phyloP scores from a whole-genome alignment of 2,888 invertebrate genomes.

The Rotaria magnacalcarata region DNA sequence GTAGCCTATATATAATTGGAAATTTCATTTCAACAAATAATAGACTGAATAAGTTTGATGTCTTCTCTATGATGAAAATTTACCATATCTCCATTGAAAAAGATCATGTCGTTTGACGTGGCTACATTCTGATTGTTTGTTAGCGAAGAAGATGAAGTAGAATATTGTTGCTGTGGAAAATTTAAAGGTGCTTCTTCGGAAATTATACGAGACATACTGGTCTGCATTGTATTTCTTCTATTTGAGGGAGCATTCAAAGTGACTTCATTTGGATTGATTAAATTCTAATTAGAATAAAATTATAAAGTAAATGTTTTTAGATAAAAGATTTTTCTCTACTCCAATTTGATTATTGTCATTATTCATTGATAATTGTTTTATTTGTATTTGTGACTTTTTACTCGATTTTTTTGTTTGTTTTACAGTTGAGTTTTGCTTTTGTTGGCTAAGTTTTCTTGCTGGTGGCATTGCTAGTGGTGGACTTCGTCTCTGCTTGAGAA shows the following conservation, averaged over 20 bases:
- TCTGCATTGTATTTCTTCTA: not conserved
- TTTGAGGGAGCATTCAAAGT: not conserved
- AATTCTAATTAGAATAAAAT: not conserved
- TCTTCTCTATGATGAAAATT: too few species aligned
- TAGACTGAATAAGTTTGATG: too few species aligned
- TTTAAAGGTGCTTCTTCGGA: not conserved
- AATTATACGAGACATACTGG: not conserved
- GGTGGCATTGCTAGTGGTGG: not conserved
- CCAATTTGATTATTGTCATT: not conserved
- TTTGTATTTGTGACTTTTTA: not conserved
- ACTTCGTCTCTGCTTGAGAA: constrained; percentile 15
- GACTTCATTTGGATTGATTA: not conserved
- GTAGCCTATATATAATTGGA: too few species aligned
- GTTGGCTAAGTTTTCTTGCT: not conserved
- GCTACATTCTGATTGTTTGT: not conserved
- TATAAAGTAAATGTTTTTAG: too few species aligned
- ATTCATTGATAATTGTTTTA: not conserved
- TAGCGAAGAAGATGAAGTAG: not conserved
- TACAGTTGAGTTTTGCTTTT: not conserved
- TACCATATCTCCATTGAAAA: not conserved
- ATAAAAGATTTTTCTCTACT: not conserved
- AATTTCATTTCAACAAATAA: too few species aligned
- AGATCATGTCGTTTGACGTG: not conserved
- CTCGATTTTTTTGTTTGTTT: not conserved
- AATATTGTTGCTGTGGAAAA: not conserved